A percentile compares a stretch with the other conserved stretches of the same genome.
Evolutionary conservation across 2,113 vertebrate genomes (phyloP).

Genomic region (mouse (Mus musculus)): DNA sequence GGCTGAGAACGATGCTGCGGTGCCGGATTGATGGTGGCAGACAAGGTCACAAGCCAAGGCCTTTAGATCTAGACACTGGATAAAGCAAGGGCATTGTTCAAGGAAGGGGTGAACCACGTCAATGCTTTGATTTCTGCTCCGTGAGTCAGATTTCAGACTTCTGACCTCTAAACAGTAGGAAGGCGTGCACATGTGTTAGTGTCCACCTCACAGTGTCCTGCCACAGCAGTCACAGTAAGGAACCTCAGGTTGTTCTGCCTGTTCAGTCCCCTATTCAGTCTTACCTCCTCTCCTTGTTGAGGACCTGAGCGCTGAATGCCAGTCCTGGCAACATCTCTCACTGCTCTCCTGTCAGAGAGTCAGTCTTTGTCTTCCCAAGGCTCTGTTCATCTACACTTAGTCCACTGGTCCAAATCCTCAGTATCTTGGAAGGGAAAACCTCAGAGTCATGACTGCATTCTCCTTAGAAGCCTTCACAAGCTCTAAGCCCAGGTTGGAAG

Average conservation of each 20-base stretch:
- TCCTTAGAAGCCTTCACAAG: not conserved
- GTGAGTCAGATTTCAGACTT: not conserved
- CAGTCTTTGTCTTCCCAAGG: not conserved
- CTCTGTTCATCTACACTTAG: accelerated
- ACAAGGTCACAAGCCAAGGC: accelerated
- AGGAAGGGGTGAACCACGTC: accelerated
- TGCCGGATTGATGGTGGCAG: not conserved
- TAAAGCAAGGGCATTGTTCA: not conserved
- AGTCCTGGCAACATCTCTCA: accelerated
- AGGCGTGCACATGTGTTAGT: not conserved
- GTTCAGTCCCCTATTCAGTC: accelerated
- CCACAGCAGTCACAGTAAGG: too few species aligned
- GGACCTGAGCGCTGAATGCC: accelerated
- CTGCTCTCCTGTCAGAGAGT: not conserved
- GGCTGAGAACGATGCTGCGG: accelerated
- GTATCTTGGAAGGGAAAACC: not conserved
- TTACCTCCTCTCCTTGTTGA: accelerated
- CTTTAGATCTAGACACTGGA: accelerated
- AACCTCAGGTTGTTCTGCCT: not conserved
- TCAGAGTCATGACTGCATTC: not conserved
- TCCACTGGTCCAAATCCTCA: not conserved
- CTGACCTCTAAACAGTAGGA: not conserved
- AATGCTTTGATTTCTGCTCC: not conserved
- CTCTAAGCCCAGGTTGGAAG: accelerated
- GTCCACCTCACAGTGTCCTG: not conserved